Conservation (phyloP, 2,113 vertebrate species). For the Hemiscyllium ocellatum region DNA sequence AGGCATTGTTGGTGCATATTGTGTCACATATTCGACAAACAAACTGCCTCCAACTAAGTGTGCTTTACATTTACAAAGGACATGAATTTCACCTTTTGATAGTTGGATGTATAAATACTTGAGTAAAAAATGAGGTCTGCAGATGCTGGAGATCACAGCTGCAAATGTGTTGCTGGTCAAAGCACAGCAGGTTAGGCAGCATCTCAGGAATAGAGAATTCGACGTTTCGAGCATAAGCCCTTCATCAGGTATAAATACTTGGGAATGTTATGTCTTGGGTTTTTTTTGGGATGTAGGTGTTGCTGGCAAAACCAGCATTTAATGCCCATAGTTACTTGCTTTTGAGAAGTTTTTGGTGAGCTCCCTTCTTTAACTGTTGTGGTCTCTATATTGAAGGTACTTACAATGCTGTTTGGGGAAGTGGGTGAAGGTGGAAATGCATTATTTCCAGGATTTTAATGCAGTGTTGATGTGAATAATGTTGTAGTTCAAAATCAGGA, state of each 20-base stretch:
- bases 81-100: not conserved
- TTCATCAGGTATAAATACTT: not conserved
- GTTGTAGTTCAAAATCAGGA: not conserved
- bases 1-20: slow-evolving; percentile 17
- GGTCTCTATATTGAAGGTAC: not conserved
- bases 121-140: no score
- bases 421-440: no score
- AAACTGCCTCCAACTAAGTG: slow-evolving; percentile 10
- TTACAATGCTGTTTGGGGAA: not conserved
- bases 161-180: no score
- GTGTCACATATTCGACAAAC: slow-evolving; percentile 23
- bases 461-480: not conserved
- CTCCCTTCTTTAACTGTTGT: not conserved
- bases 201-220: no score
- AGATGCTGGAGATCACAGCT: no score
- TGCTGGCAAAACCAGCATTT: not conserved
- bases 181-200: no score
- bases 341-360: not conserved
- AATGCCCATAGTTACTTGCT: not conserved
- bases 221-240: no score
- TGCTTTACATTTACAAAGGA: not conserved
- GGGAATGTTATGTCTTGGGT: not conserved
- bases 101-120: not conserved
- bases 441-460: not conserved
- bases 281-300: not conserved